Conservation (phyloP, 92 coral and sea anemone genomes). For the Zoanthus gigantus region DNA sequence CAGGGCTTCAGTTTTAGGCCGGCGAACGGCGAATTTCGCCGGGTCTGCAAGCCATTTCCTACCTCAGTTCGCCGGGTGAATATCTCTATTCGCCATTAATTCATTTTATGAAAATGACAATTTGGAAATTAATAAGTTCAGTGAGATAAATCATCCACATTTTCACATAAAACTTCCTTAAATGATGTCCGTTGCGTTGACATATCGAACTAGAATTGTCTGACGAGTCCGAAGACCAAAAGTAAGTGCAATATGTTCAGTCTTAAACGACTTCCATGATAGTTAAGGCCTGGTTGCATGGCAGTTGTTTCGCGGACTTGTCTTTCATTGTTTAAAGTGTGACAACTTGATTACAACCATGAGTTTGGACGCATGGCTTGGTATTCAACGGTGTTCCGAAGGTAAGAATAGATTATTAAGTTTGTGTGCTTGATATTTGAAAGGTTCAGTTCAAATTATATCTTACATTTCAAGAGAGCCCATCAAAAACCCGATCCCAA, state of each 20-base stretch:
- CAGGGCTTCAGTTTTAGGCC: too few species aligned
- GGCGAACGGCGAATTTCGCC: too few species aligned
- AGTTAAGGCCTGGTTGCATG: background rate
- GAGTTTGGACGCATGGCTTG: constrained; percentile 30
- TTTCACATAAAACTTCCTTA: too few species aligned
- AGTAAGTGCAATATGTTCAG: constrained; percentile 28
- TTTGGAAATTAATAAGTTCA: too few species aligned
- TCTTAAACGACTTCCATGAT: background rate
- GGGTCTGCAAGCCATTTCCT: too few species aligned
- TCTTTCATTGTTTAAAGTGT: background rate
- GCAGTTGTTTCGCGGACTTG: constrained; percentile 3
- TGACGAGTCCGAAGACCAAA: too few species aligned
- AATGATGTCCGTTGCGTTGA: too few species aligned
- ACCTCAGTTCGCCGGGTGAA: too few species aligned
- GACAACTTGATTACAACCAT: background rate
- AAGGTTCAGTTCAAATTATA: background rate
- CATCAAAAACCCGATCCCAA: background rate
- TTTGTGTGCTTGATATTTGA: background rate
- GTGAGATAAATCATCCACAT: too few species aligned
- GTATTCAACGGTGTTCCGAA: constrained; percentile 1
- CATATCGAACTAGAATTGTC: too few species aligned
- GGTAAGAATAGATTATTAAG: constrained; percentile 14
- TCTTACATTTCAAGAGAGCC: constrained; percentile 19
- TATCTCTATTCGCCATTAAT: too few species aligned
- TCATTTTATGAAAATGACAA: too few species aligned